phyloP scores from a whole-genome alignment of 1,140 invertebrate species.

The Cepaea nemoralis region DNA sequence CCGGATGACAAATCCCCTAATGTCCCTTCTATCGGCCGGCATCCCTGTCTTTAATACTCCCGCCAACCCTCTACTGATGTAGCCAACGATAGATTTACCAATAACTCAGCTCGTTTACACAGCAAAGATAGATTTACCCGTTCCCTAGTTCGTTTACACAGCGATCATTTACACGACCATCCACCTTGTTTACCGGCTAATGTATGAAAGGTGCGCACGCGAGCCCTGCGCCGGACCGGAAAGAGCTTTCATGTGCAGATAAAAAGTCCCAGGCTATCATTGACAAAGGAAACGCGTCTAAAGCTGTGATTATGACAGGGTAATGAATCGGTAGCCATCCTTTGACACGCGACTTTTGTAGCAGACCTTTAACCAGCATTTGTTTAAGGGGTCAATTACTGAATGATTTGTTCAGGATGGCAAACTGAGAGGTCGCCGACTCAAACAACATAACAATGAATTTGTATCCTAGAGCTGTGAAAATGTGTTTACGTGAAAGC shows the following conservation, averaged over 20 bases:
- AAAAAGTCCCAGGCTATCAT: neutral
- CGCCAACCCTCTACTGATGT: no score
- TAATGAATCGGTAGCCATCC: neutral
- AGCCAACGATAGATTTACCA: no score
- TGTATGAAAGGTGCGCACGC: neutral
- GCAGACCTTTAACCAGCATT: neutral
- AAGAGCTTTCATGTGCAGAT: neutral
- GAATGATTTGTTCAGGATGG: neutral
- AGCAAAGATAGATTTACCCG: no score
- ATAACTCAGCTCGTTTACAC: no score
- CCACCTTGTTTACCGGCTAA: constrained; percentile 1
- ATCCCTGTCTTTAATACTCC: no score
- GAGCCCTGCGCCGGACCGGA: neutral
- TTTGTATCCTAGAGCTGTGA: no score
- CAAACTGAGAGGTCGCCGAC: neutral
- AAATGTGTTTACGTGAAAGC: no score
- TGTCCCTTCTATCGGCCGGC: no score
- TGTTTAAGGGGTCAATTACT: constrained; percentile 5
- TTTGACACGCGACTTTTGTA: constrained; percentile 4
- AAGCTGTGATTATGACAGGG: neutral
- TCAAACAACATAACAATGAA: no score
- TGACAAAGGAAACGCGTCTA: neutral
- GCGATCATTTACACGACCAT: neutral
- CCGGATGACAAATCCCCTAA: no score
- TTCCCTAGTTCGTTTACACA: no score